Base-by-base conservation (phyloP, 2,113 vertebrate genomes). In the Mus spicilegus region DNA sequence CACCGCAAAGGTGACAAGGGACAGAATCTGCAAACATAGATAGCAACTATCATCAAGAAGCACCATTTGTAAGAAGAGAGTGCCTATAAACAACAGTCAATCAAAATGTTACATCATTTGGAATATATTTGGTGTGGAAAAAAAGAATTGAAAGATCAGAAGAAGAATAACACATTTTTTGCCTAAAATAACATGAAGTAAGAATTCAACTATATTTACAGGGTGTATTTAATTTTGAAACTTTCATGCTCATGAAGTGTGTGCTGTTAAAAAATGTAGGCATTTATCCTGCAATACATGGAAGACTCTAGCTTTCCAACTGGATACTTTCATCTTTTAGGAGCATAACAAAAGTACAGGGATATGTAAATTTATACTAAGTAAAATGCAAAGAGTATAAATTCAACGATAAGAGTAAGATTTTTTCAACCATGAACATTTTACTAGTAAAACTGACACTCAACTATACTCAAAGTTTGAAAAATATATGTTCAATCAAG, bases 1-100 rank as follows among this genome's bases (percentile, higher is more conserved):
- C 88, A 96, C 86, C 89, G 24, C 69, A 87, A 93, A 96, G 95
- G 88, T 96, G 88, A 93, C 77, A n/a, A 28, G 33, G 61, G 33
- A 75, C n/a, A 90, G 54, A 58, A 12, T 36, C 76, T 96, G 75
- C 36, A 80, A 90, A 54, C 6, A 96, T 67, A 90, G 91, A 92
- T 70, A 96, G 81, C 22, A 96, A 82, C 67, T 93, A 7, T 39
- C 69, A 65, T 93, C 51, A 94, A 70, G 39, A 89, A 92, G 65
- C 46, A 92, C 65, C 72, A 61, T 77, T 96, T 95, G 42, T 89
- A 73, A 63, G 17, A 51, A 87, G 36, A 81, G 49, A 88, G 75
- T 42, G 65, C 0, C 30, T 93, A 12, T 51, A 65, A 94, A 89
- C 69, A 39, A 54, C n/a, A 26, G 94, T 81, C 95, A 90, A 56